A percentile compares a stretch with the other conserved stretches of the same genome.
Evolutionary conservation across 2,797 vertebrate genomes (phyloP).

Genomic region (Loriculus beryllinus): DNA sequence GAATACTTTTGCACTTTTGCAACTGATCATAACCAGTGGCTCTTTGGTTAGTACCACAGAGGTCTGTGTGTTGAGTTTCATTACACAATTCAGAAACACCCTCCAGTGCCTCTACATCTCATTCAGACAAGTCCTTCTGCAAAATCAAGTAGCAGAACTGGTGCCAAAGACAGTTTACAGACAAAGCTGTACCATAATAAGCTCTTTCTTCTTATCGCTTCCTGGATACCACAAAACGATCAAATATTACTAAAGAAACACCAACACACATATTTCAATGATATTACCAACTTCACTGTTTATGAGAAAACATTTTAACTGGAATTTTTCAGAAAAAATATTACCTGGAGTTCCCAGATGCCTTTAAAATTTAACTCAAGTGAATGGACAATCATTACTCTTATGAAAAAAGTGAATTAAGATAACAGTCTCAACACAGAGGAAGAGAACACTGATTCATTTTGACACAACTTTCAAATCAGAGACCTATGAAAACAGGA

Average conservation of each 20-base stretch:
- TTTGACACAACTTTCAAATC: conserved; percentile 29
- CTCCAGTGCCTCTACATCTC: not conserved
- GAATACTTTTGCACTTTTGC: not conserved
- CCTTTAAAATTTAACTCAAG: not conserved
- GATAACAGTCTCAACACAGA: not conserved
- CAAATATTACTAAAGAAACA: not conserved
- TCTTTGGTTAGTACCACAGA: not conserved
- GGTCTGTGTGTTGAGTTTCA: not conserved
- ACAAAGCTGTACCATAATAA: not conserved
- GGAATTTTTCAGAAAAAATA: not conserved
- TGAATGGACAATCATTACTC: not conserved
- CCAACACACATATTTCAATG: not conserved
- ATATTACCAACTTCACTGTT: not conserved
- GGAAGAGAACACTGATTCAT: not conserved
- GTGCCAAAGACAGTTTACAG: not conserved
- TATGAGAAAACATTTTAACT: not conserved
- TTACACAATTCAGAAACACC: not conserved
- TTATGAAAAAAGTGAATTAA: conserved; percentile 3
- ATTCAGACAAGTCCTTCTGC: not conserved
- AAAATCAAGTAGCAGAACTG: not conserved
- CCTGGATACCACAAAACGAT: not conserved
- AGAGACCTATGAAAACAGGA: not conserved
- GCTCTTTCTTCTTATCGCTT: not conserved
- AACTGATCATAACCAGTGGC: not conserved
- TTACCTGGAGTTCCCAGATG: not conserved